Percentiles rank a stretch among this genome's conserved stretches.
Conservation (phyloP, 2,113 vertebrate genomes). For the Psilopsiagon aurifrons region DNA sequence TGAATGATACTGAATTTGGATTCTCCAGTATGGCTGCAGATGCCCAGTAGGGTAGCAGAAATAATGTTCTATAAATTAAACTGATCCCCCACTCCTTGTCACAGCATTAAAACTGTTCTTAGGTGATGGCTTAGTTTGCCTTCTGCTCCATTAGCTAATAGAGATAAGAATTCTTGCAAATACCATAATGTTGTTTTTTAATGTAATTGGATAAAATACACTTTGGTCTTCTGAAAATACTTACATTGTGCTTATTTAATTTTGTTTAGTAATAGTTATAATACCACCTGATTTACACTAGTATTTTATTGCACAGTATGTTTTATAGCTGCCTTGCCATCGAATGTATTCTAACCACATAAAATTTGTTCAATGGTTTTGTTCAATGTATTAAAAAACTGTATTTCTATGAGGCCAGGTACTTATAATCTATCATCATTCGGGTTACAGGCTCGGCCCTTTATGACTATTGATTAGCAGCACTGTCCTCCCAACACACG, state of each 20-base stretch:
- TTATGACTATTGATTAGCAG: neutral
- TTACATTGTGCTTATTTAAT: neutral
- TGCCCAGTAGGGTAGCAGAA: neutral
- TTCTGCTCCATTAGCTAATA: neutral
- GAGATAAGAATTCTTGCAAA: neutral
- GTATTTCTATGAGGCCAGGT: neutral
- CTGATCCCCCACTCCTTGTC: rapidly evolving
- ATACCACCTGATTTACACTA: neutral
- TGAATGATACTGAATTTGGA: neutral
- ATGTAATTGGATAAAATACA: neutral
- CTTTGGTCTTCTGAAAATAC: neutral
- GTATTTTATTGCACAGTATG: neutral
- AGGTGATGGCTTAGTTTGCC: neutral
- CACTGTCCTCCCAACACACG: neutral
- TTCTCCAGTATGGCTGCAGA: neutral
- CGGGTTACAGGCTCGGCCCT: neutral
- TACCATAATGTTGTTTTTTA: neutral
- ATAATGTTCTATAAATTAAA: neutral
- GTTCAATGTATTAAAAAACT: neutral
- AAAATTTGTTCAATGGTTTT: neutral
- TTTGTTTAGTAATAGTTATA: neutral
- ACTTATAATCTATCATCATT: neutral
- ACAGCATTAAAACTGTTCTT: neutral
- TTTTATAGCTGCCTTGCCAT: neutral
- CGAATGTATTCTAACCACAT: neutral